Base-by-base conservation (phyloP, 2,113 vertebrate species). In the Panthera leo region DNA sequence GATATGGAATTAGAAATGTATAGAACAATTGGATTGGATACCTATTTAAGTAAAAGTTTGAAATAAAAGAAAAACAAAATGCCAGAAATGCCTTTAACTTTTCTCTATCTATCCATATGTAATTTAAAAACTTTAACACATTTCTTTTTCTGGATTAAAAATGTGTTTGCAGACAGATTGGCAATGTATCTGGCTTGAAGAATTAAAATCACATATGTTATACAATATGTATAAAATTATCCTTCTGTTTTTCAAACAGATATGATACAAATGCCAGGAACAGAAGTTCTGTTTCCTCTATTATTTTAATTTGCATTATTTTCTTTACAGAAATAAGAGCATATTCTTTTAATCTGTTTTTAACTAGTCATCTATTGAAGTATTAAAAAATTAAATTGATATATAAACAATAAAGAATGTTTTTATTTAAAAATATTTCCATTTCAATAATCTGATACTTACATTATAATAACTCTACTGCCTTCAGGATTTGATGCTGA, bases 91-190 rank as follows among this genome's bases (percentile, higher is more conserved):
- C 23, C 19, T 94, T 92, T 97, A 76, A 92, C 34, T 97, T 97
- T 93, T 92, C 67, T 93, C 34, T 88, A 94, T 95, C 51, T 70
- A 76, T 86, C 93, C 95, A 83, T 68, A 51, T 86, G 34, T 48
- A 94, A 89, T 91, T 96, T 95, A 83, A 94, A 97, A 90, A 85
- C 45, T 82, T 91, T 97, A 96, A 75, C 94, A 97, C 88, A 58
- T 97, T 98, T 97, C 79, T 85, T 95, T 89, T 90, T 80, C 55
- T 93, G 55, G 63, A 97, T 93, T 97, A 95, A 95, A 97, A 97
- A 97, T 91, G 91, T 98, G 96, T 98, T 97, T 98, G 85, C 93
- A 97, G 97, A 96, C 96, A 98, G 95, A 94, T 91, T 96, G 97
- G 85, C 93, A 97, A 79, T 93, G n/a, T 89, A 93, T 97, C 83